These are phyloP conservation scores for Dipodomys ordii DNA, from an alignment of 2,113 vertebrate genomes.

Conservation along the genomic window DNA sequence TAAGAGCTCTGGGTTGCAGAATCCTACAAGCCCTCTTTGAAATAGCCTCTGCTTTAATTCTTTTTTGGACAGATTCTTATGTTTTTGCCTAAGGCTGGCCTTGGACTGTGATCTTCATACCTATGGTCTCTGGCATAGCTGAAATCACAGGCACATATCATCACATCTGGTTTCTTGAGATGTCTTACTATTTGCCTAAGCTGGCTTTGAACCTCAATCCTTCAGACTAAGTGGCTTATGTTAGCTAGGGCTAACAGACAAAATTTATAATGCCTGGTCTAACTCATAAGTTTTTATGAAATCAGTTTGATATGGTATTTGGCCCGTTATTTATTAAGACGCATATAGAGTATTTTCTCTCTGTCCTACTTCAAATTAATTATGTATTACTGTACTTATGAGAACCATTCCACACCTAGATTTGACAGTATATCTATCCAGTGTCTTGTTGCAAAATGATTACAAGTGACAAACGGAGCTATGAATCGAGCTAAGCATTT, in stretches of 20 bases:
- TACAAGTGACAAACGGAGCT: background rate
- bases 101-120: no score
- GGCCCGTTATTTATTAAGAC: background rate
- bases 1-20: constrained; percentile 87
- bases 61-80: no score
- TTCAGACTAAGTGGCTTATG: no score
- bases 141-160: no score
- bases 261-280: no score
- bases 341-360: background rate
- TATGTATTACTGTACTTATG: background rate
- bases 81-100: no score
- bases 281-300: no score
- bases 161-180: no score
- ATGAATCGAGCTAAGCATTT: background rate
- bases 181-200: no score
- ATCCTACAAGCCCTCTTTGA: constrained; percentile 90
- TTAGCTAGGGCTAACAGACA: no score
- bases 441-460: background rate
- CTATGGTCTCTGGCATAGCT: no score
- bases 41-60: constrained; percentile 85
- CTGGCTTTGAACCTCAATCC: no score
- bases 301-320: background rate
- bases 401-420: background rate
- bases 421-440: background rate
- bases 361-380: background rate